Base-by-base conservation (phyloP, 64 coral and sea anemone genomes). In the Orbicella faveolata region DNA sequence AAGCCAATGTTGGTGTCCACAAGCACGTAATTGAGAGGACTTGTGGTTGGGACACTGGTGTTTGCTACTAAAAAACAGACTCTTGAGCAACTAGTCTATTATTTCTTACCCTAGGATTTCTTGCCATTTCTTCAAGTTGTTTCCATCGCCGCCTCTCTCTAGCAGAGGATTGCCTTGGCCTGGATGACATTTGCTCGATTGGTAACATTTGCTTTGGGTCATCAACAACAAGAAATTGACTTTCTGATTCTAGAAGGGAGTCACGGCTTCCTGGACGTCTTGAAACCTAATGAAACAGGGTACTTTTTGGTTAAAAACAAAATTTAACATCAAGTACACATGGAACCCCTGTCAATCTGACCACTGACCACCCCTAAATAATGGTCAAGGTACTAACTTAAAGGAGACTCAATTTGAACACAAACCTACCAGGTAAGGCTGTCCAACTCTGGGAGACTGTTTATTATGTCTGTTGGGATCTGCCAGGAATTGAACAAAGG, bases 81-180 rank as follows among this genome's bases (percentile, higher is more conserved):
- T 14, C 55, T 59, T 14, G 11, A 59, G 55, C n/a, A 11, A 54
- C 48, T 44, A 88, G 14, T 3, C 10, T 68, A 65, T 59, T 6
- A n/a, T 77, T 17, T 80, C 6, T 68, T 85, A 99, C 97, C 88
- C 91, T 99, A 5, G 91, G 88, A 10, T 93, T 91, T 86, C 88
- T 99, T 21, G 94, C 91, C 91, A 95, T 89, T 78, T 96, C 91
- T 88, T 96, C 97, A 9, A 99, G 82, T 39, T 99, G 91, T 81
- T 94, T 95, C 97, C 97, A 99, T 86, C 97, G 76, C 57, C 97
- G 87, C 44, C 97, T 90, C 51, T 99, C 91, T 67, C 97, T 94
- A n/a, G 97, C 97, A 1, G 94, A 93, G 0, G 94, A 79, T 16
- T 93, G 91, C 13, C 83, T 82, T 39, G 91, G 83, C 53, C 80